Base-by-base conservation (phyloP, 2,888 invertebrate genomes). In the Machimus rusticus region DNA sequence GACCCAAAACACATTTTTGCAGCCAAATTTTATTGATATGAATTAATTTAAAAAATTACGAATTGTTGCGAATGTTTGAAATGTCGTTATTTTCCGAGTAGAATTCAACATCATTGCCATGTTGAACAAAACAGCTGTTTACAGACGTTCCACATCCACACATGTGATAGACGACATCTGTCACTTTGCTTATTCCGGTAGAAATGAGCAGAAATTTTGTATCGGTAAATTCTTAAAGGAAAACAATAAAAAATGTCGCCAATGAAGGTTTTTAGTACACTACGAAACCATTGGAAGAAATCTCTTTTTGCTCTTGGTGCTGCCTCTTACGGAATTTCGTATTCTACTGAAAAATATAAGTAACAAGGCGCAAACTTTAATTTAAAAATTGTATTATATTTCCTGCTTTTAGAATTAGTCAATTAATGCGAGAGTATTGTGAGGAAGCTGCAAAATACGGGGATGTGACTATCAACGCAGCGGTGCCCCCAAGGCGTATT, bases 241-340 rank as follows among this genome's bases (percentile, higher is more conserved):
- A 66, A 28, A 12, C 23, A 23, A 23, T 37, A 19, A 23, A 28
- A 23, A 84, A 84, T 84, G 85, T 74, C 43, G 14, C 9, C 43
- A 14, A 12, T 86, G 3, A 86, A 86, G 37, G 8, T 86, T 55
- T 43, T 86, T 19, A 86, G 51, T 51, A 57, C 55, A 51, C 86
- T 91, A 23, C 89, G 90, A 87, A 91, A 90, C 92, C 95, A 98
- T 92, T 98, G 98, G 98, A 98, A 98, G 91, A 98, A 98, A 91
- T 96, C 97, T 0, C 92, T 95, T 0, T 94, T 98, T 90, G 96
- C 95, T 57, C 94, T 94, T 28, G 93, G 95, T 82, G 94, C 95
- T 5, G 90, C 96, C 37, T 93, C 94, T 31, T 98, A 97, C 92
- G 97, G 96, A 8, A 93, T 94, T 12, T 94, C 95, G 87, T 96